Conservation (phyloP, 23 tunicate genomes). For the Aplidium turbinatum region DNA sequence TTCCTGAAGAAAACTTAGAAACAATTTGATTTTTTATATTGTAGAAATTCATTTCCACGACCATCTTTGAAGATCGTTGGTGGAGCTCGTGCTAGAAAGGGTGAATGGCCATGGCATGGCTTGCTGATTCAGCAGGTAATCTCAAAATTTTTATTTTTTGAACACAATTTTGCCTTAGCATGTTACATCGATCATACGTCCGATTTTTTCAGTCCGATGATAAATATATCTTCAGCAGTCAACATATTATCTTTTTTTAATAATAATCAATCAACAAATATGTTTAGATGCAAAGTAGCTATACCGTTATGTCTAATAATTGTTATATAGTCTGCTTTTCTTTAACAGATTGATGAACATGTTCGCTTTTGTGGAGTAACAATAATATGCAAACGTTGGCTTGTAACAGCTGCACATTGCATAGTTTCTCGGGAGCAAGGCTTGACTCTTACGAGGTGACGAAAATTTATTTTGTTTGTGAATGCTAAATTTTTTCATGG, state of each 20-base stretch:
- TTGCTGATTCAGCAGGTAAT: conserved; percentile 40
- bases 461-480: no score
- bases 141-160: no score
- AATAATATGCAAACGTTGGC: conserved; percentile 40
- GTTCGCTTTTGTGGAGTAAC: conserved; percentile 49
- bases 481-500: no score
- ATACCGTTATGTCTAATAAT: no score
- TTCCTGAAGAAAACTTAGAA: no score
- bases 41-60: neutral
- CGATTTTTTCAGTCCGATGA: neutral
- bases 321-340: no score
- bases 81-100: conserved; percentile 42
- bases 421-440: conserved; percentile 35
- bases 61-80: conserved; percentile 34
- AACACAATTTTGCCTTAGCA: neutral
- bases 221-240: no score
- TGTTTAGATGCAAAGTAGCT: no score
- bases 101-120: conserved; percentile 66
- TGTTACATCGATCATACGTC: neutral
- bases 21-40: no score
- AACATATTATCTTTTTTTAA: no score
- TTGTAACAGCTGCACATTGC: conserved; percentile 55
- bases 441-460: conserved; percentile 2
- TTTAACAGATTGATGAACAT: conserved; percentile 21
- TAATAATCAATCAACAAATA: no score